Conservation (phyloP, 2,113 vertebrate species). For the Sula dactylatra region DNA sequence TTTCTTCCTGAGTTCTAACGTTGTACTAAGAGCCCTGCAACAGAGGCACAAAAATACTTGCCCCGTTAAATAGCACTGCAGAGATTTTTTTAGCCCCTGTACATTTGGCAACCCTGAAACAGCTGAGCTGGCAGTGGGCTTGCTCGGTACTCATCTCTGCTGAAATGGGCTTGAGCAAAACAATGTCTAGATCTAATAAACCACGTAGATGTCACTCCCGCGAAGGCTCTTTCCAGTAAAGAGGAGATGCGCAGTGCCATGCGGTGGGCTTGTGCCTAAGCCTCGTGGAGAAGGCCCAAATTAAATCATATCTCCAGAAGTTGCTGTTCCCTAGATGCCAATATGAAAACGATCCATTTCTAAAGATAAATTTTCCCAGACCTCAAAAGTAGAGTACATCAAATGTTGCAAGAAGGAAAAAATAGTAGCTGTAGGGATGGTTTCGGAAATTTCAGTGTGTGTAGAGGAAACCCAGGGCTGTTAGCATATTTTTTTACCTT, state of each 20-base stretch:
- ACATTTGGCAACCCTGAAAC: not conserved
- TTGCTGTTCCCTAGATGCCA: slow-evolving; percentile 23
- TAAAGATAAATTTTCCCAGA: slow-evolving; percentile 28
- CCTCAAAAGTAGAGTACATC: slow-evolving; percentile 40
- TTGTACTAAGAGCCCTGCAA: not conserved
- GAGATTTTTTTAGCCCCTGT: not conserved
- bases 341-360: slow-evolving; percentile 54
- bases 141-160: not conserved
- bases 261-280: not conserved
- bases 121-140: not conserved
- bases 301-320: slow-evolving; percentile 18
- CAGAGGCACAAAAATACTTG: not conserved
- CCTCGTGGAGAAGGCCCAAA: not conserved
- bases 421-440: slow-evolving; percentile 32
- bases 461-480: slow-evolving; percentile 30
- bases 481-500: slow-evolving; percentile 59
- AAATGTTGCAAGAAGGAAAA: slow-evolving; percentile 30
- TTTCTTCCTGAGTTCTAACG: not conserved
- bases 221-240: not conserved
- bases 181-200: not conserved
- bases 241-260: not conserved
- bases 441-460: slow-evolving; percentile 36
- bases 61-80: fast-evolving
- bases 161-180: not conserved
- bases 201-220: fast-evolving